Evolutionary conservation across 92 coral and sea anemone species (phyloP).

Genomic region (Porites divaricata): DNA sequence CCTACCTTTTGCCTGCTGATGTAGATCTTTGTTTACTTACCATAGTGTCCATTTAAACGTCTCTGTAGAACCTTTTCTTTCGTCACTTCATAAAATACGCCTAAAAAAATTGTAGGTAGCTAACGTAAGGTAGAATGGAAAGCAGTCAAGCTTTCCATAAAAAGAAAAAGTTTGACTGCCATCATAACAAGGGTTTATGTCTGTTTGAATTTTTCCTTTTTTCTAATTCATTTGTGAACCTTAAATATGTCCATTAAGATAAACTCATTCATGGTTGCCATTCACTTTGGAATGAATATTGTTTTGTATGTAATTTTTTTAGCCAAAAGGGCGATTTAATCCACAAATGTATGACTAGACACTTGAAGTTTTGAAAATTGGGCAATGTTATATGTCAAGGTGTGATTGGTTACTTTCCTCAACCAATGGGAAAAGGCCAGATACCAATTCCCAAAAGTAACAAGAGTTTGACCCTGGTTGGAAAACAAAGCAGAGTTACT

Average conservation of each 20-base stretch:
- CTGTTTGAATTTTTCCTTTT: not conserved
- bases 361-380: slow-evolving; percentile 8
- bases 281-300: too few species aligned
- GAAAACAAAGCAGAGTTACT: not conserved
- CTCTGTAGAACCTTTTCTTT: too few species aligned
- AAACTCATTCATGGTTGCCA: not conserved
- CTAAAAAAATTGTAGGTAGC: too few species aligned
- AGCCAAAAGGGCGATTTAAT: not conserved
- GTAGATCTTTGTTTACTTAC: too few species aligned
- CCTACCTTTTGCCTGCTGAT: too few species aligned
- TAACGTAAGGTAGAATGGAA: too few species aligned
- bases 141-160: too few species aligned
- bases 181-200: too few species aligned
- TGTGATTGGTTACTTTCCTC: slow-evolving; percentile 45
- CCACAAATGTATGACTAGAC: not conserved
- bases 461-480: not conserved
- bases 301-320: too few species aligned
- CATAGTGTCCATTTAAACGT: too few species aligned
- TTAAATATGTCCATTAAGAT: not conserved
- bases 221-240: not conserved
- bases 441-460: not conserved
- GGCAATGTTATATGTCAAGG: slow-evolving; percentile 55
- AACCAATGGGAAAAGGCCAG: slow-evolving; percentile 37
- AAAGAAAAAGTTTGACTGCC: too few species aligned
- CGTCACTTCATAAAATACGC: too few species aligned